These are phyloP conservation scores for Plagodis pulveraria DNA, from an alignment of 2,888 invertebrate genomes.

Conservation along the genomic window DNA sequence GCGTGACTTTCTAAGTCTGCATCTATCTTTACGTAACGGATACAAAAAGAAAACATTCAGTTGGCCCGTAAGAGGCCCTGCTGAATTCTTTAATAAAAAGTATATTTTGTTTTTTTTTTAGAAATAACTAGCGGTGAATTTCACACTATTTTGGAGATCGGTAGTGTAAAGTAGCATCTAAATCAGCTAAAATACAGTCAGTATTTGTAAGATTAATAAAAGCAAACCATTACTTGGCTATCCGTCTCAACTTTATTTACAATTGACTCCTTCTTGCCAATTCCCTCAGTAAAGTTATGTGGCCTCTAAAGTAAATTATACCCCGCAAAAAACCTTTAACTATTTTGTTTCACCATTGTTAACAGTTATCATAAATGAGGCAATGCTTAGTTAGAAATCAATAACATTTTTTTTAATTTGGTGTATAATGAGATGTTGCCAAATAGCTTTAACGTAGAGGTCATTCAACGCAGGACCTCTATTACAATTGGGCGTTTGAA, in stretches of 20 bases:
- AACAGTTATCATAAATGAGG: neutral
- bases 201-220: too few species aligned
- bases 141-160: neutral
- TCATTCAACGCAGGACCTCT: neutral
- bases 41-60: constrained; percentile 33
- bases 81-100: constrained; percentile 10
- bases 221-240: too few species aligned
- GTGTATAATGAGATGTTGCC: neutral
- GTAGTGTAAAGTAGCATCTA: too few species aligned
- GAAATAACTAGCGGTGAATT: neutral
- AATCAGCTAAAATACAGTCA: too few species aligned
- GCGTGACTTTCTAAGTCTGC: constrained; percentile 40
- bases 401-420: neutral
- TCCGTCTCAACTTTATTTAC: too few species aligned
- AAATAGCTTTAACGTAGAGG: neutral
- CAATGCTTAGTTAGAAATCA: neutral
- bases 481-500: neutral
- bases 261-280: too few species aligned
- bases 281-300: too few species aligned
- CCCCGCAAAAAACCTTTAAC: too few species aligned
- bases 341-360: too few species aligned
- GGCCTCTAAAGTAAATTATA: too few species aligned
- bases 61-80: constrained; percentile 17
- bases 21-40: constrained; percentile 36
- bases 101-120: constrained; percentile 2